These are phyloP conservation scores for Microplitis demolitor DNA, from an alignment of 1,140 invertebrate genomes.

Conservation along the genomic window DNA sequence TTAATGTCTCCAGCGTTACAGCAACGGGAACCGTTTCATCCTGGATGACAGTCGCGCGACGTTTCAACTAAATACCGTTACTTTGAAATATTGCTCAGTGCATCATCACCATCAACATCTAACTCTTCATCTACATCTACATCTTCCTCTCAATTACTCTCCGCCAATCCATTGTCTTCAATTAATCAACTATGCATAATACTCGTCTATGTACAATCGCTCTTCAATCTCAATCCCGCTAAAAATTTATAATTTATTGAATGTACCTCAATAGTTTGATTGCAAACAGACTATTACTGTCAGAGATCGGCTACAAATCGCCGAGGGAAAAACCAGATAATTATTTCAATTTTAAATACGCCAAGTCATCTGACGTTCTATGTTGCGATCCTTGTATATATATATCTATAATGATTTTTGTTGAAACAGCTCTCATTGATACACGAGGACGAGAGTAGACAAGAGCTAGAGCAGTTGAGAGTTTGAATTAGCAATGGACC, in stretches of 20 bases:
- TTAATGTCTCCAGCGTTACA: slow-evolving; percentile 54
- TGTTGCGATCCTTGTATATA: too few relatives aligned
- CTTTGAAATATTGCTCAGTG: slow-evolving; percentile 50
- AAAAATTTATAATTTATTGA: neutral
- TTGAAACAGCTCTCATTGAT: slow-evolving; percentile 24
- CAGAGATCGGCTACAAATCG: neutral
- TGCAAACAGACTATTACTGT: neutral
- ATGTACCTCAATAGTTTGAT: neutral
- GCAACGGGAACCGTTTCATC: slow-evolving; percentile 42
- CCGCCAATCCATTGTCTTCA: too few relatives aligned
- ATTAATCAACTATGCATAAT: too few relatives aligned
- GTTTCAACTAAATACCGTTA: slow-evolving; percentile 54
- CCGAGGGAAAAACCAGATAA: too few relatives aligned
- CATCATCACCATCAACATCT: slow-evolving; percentile 22
- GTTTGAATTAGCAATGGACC: slow-evolving; percentile 10
- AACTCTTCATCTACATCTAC: neutral
- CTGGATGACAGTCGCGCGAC: slow-evolving; percentile 51
- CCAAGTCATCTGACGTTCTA: too few relatives aligned
- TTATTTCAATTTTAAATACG: too few relatives aligned
- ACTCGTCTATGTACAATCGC: too few relatives aligned
- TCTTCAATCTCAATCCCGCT: too few relatives aligned
- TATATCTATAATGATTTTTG: slow-evolving; percentile 8
- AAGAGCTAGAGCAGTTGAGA: neutral
- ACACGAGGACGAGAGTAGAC: neutral
- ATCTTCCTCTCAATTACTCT: too few relatives aligned